Conservation (phyloP, 2,888 invertebrate species). For the Junonia oenone region DNA sequence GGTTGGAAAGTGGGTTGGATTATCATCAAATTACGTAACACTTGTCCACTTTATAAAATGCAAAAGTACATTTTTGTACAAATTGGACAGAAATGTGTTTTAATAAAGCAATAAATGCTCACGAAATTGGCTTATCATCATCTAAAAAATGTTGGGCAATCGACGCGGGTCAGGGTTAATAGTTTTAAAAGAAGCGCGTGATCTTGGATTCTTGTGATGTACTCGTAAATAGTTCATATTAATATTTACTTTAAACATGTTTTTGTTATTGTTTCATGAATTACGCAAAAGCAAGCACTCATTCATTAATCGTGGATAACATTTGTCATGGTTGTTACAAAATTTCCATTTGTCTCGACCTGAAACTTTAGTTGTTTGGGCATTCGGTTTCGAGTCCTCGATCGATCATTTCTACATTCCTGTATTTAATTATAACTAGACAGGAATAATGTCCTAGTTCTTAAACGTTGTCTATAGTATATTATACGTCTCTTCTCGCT, state of each 20-base stretch:
- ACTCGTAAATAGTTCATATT: slow-evolving; percentile 4
- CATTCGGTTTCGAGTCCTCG: slow-evolving; percentile 11
- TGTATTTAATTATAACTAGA: slow-evolving; percentile 51
- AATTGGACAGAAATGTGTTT: slow-evolving; percentile 9
- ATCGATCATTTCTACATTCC: slow-evolving; percentile 24
- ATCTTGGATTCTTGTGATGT: slow-evolving; percentile 22
- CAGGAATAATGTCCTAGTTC: slow-evolving; percentile 67
- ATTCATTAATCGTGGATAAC: slow-evolving; percentile 10
- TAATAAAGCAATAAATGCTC: slow-evolving; percentile 17
- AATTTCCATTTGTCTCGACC: slow-evolving; percentile 14
- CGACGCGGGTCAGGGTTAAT: slow-evolving; percentile 27
- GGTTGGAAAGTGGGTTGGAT: slow-evolving; percentile 29
- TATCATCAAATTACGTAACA: slow-evolving; percentile 14
- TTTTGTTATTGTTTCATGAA: not conserved
- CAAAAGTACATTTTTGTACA: slow-evolving; percentile 4
- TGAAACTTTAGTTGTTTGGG: slow-evolving; percentile 7
- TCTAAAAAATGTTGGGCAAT: slow-evolving; percentile 26
- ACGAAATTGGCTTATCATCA: slow-evolving; percentile 28
- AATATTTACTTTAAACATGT: not conserved
- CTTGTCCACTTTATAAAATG: slow-evolving; percentile 15
- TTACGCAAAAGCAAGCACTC: not conserved
- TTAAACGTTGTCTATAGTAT: slow-evolving; percentile 62
- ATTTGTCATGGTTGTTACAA: slow-evolving; percentile 14
- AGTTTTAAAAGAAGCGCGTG: slow-evolving; percentile 21
- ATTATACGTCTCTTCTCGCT: slow-evolving; percentile 68